phyloP scores from a whole-genome alignment of 2,113 vertebrate species.

The Boleophthalmus pectinirostris region DNA sequence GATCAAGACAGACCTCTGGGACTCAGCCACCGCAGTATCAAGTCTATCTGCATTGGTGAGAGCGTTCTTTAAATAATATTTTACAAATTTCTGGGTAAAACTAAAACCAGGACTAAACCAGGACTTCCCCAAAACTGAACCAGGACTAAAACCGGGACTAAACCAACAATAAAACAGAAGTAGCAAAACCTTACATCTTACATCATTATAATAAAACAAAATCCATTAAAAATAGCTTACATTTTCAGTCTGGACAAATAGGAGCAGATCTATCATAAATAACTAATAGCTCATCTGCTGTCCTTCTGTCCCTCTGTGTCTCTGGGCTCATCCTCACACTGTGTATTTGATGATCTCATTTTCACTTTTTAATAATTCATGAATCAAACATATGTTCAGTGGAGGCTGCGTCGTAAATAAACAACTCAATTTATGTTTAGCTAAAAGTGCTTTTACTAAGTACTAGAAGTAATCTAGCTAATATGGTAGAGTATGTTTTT shows the following conservation, averaged over 20 bases:
- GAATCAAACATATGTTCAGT: not conserved
- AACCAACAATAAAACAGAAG: no score
- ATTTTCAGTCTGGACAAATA: not conserved
- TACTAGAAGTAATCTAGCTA: no score
- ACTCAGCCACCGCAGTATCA: slow-evolving; percentile 50
- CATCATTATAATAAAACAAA: no score
- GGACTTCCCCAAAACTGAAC: no score
- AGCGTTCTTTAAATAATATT: no score
- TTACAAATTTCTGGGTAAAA: no score
- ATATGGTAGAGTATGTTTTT: no score
- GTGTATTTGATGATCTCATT: not conserved
- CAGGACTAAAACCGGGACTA: no score
- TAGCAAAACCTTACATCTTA: no score
- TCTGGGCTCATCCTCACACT: not conserved
- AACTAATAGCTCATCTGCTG: not conserved
- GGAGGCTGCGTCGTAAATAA: not conserved
- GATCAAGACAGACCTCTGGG: slow-evolving; percentile 55
- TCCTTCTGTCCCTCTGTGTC: not conserved
- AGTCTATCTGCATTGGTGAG: slow-evolving; percentile 63
- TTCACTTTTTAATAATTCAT: slow-evolving; percentile 1
- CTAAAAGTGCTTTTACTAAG: not conserved
- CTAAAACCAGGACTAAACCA: no score
- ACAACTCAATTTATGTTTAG: not conserved
- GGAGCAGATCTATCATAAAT: not conserved
- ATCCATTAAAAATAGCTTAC: not conserved